Percentiles rank a stretch among this genome's conserved stretches.
These are phyloP conservation scores for Gastracanthus pulcherrimus DNA, from an alignment of 2,888 invertebrate genomes.

Conservation along the genomic window DNA sequence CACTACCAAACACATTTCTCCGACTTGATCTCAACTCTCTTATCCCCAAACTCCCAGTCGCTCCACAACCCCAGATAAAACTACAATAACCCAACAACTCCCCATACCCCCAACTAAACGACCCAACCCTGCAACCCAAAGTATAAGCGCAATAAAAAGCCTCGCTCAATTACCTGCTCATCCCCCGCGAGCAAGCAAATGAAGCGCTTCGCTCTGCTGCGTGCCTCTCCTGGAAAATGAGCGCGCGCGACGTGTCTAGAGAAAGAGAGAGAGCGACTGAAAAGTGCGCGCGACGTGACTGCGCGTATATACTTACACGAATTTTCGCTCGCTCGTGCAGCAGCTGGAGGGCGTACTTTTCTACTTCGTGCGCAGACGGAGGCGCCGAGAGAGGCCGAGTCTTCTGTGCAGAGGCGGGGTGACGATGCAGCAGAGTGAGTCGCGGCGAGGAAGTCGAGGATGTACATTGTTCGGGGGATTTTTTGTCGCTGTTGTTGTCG, in stretches of 20 bases:
- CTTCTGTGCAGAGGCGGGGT: not conserved
- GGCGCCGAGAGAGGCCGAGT: not conserved
- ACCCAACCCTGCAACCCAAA: too few species aligned
- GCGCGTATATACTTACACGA: constrained; percentile 20
- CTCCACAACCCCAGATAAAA: too few species aligned
- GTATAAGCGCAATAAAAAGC: not conserved
- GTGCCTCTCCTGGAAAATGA: constrained; percentile 10
- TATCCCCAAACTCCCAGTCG: too few species aligned
- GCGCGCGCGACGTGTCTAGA: constrained; percentile 31
- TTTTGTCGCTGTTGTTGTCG: too few species aligned
- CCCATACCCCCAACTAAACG: too few species aligned
- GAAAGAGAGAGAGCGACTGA: not conserved
- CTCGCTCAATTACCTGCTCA: constrained; percentile 19
- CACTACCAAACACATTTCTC: too few species aligned
- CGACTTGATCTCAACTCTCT: too few species aligned
- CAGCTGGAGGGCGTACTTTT: constrained; percentile 26
- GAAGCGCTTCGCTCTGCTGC: constrained; percentile 23
- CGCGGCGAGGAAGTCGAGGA: too few species aligned
- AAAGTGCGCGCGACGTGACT: constrained; percentile 32
- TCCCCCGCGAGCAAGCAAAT: constrained; percentile 1
- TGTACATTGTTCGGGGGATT: too few species aligned
- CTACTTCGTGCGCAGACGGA: not conserved
- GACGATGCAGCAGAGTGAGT: too few species aligned
- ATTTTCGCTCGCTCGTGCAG: not conserved
- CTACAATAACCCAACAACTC: too few species aligned